Conservation (phyloP, 2,888 invertebrate genomes). For the Nysson spinosus region DNA sequence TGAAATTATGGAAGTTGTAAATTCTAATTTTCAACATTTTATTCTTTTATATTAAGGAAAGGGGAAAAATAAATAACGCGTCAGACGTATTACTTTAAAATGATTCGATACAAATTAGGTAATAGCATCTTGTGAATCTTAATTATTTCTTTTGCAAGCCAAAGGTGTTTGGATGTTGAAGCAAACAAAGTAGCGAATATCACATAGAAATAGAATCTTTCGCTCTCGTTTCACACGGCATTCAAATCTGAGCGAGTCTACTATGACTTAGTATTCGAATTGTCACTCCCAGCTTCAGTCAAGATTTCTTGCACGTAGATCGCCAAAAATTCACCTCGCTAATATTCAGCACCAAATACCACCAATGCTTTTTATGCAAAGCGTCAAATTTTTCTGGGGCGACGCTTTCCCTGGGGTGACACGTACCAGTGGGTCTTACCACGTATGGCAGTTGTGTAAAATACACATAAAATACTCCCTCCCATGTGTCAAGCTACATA, state of each 20-base stretch:
- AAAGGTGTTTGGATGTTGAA: too few relatives aligned
- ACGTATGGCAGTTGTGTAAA: constrained; percentile 38
- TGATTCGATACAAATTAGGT: too few relatives aligned
- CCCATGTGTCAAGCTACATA: background rate
- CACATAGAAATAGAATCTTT: too few relatives aligned
- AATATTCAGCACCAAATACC: constrained; percentile 49
- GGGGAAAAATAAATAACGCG: too few relatives aligned
- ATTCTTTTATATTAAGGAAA: too few relatives aligned
- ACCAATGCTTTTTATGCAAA: constrained; percentile 50
- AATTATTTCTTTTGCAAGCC: too few relatives aligned
- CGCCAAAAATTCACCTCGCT: constrained; percentile 41
- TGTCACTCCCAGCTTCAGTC: constrained; percentile 39
- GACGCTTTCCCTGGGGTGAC: constrained; percentile 14
- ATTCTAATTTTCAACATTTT: too few relatives aligned
- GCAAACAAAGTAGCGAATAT: too few relatives aligned
- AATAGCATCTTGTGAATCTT: too few relatives aligned
- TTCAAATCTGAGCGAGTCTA: constrained; percentile 6
- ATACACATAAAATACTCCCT: constrained; percentile 44
- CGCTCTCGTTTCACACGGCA: too few relatives aligned
- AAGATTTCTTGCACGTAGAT: constrained; percentile 56
- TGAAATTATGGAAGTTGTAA: too few relatives aligned
- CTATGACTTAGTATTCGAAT: constrained; percentile 51
- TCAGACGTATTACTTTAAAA: too few relatives aligned
- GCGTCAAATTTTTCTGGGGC: constrained; percentile 33
- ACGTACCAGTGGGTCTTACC: constrained; percentile 26